Evolutionary conservation across 2,797 vertebrate genomes (phyloP).

Genomic region (Gadopsis marmoratus): DNA sequence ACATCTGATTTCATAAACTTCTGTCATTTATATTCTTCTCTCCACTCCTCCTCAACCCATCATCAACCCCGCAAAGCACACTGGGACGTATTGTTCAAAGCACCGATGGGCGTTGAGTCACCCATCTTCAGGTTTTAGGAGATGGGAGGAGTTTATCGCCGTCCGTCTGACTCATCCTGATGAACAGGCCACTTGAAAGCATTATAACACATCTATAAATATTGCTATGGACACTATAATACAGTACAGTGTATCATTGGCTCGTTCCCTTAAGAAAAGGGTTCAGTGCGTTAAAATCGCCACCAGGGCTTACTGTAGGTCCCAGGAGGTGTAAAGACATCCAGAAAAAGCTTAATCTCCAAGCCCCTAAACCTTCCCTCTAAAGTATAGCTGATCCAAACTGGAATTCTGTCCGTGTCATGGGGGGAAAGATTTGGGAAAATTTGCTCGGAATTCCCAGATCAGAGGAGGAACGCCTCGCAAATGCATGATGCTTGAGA

Average conservation of each 20-base stretch:
- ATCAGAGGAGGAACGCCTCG: slow-evolving; percentile 41
- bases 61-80: slow-evolving; percentile 77
- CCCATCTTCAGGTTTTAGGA: slow-evolving; percentile 74
- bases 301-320: slow-evolving; percentile 80
- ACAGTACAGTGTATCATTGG: slow-evolving; percentile 90
- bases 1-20: slow-evolving; percentile 62
- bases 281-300: slow-evolving; percentile 84
- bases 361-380: slow-evolving; percentile 49
- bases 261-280: slow-evolving; percentile 82
- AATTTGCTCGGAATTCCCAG: slow-evolving; percentile 31
- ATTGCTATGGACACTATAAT: slow-evolving; percentile 89
- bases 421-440: slow-evolving; percentile 48
- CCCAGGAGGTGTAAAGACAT: slow-evolving; percentile 74
- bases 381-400: slow-evolving; percentile 57
- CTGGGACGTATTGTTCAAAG: slow-evolving; percentile 72
- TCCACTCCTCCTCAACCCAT: slow-evolving; percentile 59
- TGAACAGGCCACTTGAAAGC: slow-evolving; percentile 79
- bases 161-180: slow-evolving; percentile 70
- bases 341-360: slow-evolving; percentile 61
- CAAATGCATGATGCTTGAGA: slow-evolving; percentile 46
- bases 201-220: slow-evolving; percentile 89
- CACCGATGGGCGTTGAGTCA: slow-evolving; percentile 55
- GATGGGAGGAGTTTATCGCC: slow-evolving; percentile 65
- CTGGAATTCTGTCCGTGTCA: slow-evolving; percentile 55
- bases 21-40: slow-evolving; percentile 54